A percentile compares a stretch with the other conserved stretches of the same genome.
These are phyloP conservation scores for Pocillopora meandrina DNA, from an alignment of 92 coral and sea anemone genomes.

Conservation along the genomic window DNA sequence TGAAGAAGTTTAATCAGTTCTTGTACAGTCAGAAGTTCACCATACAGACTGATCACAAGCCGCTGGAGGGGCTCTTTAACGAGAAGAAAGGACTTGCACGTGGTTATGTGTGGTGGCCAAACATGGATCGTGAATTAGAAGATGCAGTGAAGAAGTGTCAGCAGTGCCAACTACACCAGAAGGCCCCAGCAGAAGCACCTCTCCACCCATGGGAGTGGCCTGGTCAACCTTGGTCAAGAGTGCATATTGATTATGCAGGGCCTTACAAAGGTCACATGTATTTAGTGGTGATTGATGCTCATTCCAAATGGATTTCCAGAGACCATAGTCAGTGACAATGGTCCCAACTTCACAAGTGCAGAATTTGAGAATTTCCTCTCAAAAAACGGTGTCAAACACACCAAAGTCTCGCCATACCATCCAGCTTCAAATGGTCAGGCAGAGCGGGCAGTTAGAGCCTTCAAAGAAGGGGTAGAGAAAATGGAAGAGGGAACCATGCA, in stretches of 20 bases:
- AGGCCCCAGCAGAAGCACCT: slow-evolving; percentile 27
- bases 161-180: slow-evolving; percentile 45
- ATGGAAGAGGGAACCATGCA: too few species aligned
- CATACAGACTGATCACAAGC: slow-evolving; percentile 51
- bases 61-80: background rate
- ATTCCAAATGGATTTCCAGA: slow-evolving; percentile 52
- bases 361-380: slow-evolving; percentile 36
- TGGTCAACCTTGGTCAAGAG: slow-evolving; percentile 15
- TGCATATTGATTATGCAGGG: slow-evolving; percentile 45
- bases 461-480: too few species aligned
- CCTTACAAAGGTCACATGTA: slow-evolving; percentile 37
- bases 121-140: slow-evolving; percentile 35
- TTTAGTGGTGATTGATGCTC: slow-evolving; percentile 35
- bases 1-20: slow-evolving; percentile 36
- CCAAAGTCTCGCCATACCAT: too few species aligned
- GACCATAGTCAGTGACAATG: slow-evolving; percentile 48
- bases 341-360: slow-evolving; percentile 47
- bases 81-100: background rate
- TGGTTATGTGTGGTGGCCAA: slow-evolving; percentile 9
- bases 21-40: slow-evolving; percentile 43
- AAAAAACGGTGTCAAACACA: too few species aligned
- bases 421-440: too few species aligned
- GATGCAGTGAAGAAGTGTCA: slow-evolving; percentile 22
- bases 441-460: too few species aligned
- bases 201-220: slow-evolving; percentile 35